phyloP scores from a whole-genome alignment of 2,888 invertebrate genomes.

The Ophion ellenae region DNA sequence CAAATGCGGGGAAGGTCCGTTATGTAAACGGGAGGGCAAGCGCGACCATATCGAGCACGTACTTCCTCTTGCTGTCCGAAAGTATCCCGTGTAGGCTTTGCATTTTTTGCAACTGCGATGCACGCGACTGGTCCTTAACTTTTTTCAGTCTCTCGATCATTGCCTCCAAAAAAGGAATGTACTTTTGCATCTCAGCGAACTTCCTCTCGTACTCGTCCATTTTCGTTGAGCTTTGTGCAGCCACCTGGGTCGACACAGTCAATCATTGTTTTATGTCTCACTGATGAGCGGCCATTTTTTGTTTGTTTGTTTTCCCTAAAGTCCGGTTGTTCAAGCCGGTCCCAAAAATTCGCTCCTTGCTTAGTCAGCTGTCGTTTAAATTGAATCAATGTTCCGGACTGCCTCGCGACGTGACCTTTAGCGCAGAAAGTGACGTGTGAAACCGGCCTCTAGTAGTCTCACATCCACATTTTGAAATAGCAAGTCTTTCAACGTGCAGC shows the following conservation, averaged over 20 bases:
- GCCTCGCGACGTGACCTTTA: slow-evolving; percentile 3
- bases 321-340: background rate
- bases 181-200: slow-evolving; percentile 88
- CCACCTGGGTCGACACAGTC: slow-evolving; percentile 68
- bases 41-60: slow-evolving; percentile 73
- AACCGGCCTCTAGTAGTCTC: background rate
- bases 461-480: background rate
- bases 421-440: background rate
- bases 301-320: background rate
- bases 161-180: slow-evolving; percentile 89
- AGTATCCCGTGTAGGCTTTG: slow-evolving; percentile 87
- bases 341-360: background rate
- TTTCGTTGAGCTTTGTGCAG: slow-evolving; percentile 65
- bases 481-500: too few species aligned
- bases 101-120: slow-evolving; percentile 85
- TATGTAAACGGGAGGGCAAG: slow-evolving; percentile 13
- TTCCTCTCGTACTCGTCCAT: slow-evolving; percentile 86
- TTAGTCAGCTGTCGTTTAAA: background rate
- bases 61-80: slow-evolving; percentile 87
- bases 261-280: slow-evolving; percentile 62
- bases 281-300: slow-evolving; percentile 18
- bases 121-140: slow-evolving; percentile 85
- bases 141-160: slow-evolving; percentile 88
- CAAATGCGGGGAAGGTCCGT: background rate
- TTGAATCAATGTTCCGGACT: slow-evolving; percentile 10